Conservation (phyloP, 23 tunicate species). For the Clavelina lepadiformis region DNA sequence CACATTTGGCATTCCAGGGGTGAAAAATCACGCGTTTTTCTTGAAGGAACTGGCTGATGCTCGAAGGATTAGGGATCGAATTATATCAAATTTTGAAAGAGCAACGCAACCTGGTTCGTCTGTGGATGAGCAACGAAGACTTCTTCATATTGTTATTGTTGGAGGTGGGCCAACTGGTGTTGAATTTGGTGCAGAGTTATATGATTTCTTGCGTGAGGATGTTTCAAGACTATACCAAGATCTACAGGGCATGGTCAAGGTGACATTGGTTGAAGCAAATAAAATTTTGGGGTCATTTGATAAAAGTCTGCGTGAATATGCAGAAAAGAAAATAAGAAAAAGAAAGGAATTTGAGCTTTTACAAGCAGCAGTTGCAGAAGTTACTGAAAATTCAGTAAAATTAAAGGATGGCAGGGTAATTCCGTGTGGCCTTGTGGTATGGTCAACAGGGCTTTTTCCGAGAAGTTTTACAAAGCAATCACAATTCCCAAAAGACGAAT, state of each 20-base stretch:
- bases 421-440: constrained; percentile 85
- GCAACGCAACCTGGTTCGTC: constrained; percentile 67
- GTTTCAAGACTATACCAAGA: constrained; percentile 49
- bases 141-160: constrained; percentile 82
- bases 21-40: constrained; percentile 63
- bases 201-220: constrained; percentile 85
- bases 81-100: constrained; percentile 75
- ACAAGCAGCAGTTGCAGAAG: constrained; percentile 58
- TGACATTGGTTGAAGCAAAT: constrained; percentile 83
- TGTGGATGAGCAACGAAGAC: constrained; percentile 45
- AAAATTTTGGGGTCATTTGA: constrained; percentile 80
- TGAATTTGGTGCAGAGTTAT: constrained; percentile 91
- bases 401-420: constrained; percentile 58
- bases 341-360: constrained; percentile 69
- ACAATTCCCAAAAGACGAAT: constrained; percentile 49
- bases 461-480: constrained; percentile 51
- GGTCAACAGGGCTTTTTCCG: constrained; percentile 91
- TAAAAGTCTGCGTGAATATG: constrained; percentile 66
- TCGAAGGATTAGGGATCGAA: constrained; percentile 54
- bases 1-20: constrained; percentile 78
- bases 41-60: constrained; percentile 78
- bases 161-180: constrained; percentile 98
- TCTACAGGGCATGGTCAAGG: constrained; percentile 57
- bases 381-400: constrained; percentile 43
- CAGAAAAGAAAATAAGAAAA: constrained; percentile 68